Percentiles rank a stretch among this genome's conserved stretches.
These are phyloP conservation scores for Drusus annulatus DNA, from an alignment of 1,140 invertebrate genomes.

Conservation along the genomic window DNA sequence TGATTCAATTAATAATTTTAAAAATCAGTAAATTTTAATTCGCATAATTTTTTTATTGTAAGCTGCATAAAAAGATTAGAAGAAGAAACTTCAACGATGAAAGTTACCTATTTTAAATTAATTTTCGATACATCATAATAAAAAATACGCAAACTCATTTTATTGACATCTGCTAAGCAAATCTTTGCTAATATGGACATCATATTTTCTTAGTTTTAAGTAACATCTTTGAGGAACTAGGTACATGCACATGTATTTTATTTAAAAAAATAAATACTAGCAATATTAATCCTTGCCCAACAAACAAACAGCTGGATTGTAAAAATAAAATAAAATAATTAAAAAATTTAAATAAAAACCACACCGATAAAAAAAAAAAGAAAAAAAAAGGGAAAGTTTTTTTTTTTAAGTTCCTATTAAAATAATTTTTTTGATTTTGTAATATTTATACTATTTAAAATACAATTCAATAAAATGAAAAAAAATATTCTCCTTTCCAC, in stretches of 20 bases:
- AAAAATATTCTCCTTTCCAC: slow-evolving; percentile 8
- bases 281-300: neutral
- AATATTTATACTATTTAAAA: slow-evolving; percentile 19
- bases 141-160: too few species aligned
- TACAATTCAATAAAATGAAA: slow-evolving; percentile 6
- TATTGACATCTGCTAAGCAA: too few species aligned
- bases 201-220: neutral
- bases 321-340: neutral
- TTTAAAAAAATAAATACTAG: slow-evolving; percentile 14
- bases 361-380: neutral
- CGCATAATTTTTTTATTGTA: too few species aligned
- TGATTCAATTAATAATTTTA: too few species aligned
- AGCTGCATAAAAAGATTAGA: too few species aligned
- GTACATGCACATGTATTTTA: neutral
- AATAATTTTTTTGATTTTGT: neutral
- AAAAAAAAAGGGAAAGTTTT: slow-evolving; percentile 13
- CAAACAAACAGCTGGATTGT: neutral
- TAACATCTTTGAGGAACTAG: neutral
- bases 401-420: slow-evolving; percentile 24
- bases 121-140: too few species aligned
- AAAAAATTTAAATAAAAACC: neutral
- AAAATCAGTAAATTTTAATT: too few species aligned
- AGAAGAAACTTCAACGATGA: too few species aligned
- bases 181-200: neutral
- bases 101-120: too few species aligned